Conservation (phyloP, 1,140 invertebrate genomes). For the Linepithema humile region DNA sequence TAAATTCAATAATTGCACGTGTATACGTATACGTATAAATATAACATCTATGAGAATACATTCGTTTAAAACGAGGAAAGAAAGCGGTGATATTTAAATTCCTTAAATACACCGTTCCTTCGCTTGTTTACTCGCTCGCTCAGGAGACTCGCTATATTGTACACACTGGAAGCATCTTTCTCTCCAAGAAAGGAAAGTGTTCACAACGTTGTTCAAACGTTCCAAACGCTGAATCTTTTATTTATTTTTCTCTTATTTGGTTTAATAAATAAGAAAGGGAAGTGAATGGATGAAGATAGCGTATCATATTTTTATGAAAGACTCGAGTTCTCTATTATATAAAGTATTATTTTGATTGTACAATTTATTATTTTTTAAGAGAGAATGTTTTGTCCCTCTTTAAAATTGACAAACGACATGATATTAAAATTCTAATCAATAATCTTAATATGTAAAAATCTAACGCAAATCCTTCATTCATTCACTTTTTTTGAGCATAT, state of each 20-base stretch:
- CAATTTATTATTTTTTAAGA: background rate
- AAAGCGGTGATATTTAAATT: slow-evolving; percentile 73
- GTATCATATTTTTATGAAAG: slow-evolving; percentile 1
- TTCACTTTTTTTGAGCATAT: background rate
- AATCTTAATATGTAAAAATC: slow-evolving; percentile 12
- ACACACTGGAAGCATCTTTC: slow-evolving; percentile 81
- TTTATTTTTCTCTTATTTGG: background rate
- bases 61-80: slow-evolving; percentile 36
- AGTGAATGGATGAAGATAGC: background rate
- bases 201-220: slow-evolving; percentile 48
- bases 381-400: no score
- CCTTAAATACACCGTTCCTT: slow-evolving; percentile 74
- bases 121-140: slow-evolving; percentile 20
- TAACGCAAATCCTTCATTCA: background rate
- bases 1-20: slow-evolving; percentile 13
- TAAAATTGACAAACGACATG: background rate
- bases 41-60: slow-evolving; percentile 67
- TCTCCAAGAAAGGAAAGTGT: slow-evolving; percentile 77
- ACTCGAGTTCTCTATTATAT: background rate
- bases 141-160: slow-evolving; percentile 52
- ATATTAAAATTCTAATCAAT: slow-evolving; percentile 4
- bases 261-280: background rate
- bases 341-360: background rate
- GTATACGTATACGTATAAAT: slow-evolving; percentile 67
- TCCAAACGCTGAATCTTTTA: slow-evolving; percentile 51